A percentile compares a stretch with the other conserved stretches of the same genome.
Evolutionary conservation across 1,140 invertebrate species (phyloP).

Genomic region (Pseudomyrmex dendroicus): DNA sequence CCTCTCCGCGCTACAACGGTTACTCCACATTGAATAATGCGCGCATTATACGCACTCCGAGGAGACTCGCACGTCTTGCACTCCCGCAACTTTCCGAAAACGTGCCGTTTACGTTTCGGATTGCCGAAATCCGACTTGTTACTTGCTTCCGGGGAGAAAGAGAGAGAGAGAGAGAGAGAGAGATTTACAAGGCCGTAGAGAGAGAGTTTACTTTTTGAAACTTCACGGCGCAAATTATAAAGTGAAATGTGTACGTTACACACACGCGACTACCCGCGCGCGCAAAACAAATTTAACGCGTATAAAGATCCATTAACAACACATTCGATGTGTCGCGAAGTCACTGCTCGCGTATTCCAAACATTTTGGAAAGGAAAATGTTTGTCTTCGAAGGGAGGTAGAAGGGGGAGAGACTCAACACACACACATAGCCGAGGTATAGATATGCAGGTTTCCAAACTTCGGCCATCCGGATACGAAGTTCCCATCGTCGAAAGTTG

Average conservation of each 20-base stretch:
- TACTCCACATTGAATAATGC: constrained; percentile 35
- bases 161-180: no score
- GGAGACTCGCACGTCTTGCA: constrained; percentile 8
- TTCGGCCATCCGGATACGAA: constrained; percentile 44
- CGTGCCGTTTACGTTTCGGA: neutral
- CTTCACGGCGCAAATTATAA: constrained; percentile 1
- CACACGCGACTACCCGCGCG: no score
- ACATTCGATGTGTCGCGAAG: constrained; percentile 12
- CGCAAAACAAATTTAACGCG: neutral
- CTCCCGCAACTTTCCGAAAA: neutral
- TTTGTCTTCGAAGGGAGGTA: constrained; percentile 36
- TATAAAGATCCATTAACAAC: constrained; percentile 38
- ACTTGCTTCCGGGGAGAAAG: no score
- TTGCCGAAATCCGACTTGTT: constrained; percentile 3
- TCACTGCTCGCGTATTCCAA: constrained; percentile 17
- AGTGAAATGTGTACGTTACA: neutral
- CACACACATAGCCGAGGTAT: neutral
- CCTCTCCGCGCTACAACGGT: constrained; percentile 1
- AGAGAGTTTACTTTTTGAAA: neutral
- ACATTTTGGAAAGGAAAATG: constrained; percentile 51
- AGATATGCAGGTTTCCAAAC: constrained; percentile 50
- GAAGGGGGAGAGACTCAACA: no score
- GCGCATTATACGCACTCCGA: constrained; percentile 27
- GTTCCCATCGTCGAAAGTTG: constrained; percentile 36
- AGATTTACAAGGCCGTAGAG: neutral